Percentiles rank a stretch among this genome's conserved stretches.
Conservation (phyloP, 2,113 vertebrate genomes). For the Nanorana parkeri region DNA sequence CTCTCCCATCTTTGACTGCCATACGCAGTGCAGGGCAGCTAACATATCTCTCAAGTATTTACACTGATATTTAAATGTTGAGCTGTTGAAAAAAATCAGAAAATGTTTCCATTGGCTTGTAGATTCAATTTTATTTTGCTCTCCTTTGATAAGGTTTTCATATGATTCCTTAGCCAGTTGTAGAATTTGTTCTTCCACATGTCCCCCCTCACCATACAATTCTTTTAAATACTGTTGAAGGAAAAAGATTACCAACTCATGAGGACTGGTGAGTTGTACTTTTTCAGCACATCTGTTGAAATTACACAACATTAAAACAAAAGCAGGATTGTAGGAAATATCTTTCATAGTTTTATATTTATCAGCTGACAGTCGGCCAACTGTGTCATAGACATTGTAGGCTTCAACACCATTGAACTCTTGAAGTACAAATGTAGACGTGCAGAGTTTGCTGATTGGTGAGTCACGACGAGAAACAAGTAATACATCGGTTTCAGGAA, state of each 20-base stretch:
- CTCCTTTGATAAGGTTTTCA: slow-evolving; percentile 4
- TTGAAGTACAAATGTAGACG: not conserved
- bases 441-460: not conserved
- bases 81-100: not conserved
- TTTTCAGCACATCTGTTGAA: not conserved
- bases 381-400: not conserved
- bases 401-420: not conserved
- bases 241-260: not conserved
- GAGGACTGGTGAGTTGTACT: not conserved
- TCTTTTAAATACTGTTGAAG: not conserved
- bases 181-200: not conserved
- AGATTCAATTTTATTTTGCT: not conserved
- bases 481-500: slow-evolving; percentile 4
- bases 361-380: too few relatives aligned
- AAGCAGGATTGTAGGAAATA: not conserved
- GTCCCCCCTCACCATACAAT: not conserved
- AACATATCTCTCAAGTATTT: slow-evolving; percentile 18
- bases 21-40: slow-evolving; percentile 49
- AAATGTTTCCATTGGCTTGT: not conserved
- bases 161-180: slow-evolving; percentile 19
- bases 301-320: not conserved
- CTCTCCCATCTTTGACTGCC: not conserved
- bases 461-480: not conserved
- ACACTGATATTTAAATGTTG: not conserved
- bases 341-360: not conserved